Evolutionary conservation across 2,888 invertebrate genomes (phyloP), one percentile per base, ranked within the genome.

Genomic region (Drosophila rellima): DNA sequence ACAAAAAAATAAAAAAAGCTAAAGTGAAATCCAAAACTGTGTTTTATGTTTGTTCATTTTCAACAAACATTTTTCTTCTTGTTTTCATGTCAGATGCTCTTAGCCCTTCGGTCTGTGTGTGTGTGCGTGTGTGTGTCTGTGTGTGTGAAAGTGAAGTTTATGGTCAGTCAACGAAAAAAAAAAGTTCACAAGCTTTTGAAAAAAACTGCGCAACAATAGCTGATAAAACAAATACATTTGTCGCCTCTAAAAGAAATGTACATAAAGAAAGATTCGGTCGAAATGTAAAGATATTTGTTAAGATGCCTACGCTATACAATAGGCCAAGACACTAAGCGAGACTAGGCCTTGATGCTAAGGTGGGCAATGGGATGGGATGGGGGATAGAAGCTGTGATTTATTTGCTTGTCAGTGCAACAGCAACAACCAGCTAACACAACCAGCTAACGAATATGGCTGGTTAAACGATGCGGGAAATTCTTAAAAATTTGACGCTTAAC

Each of bases 391-490:
- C 77, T 48, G 86, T 84, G 88, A 84, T 84, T 84, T 88, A 88
- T 84, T 88, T 88, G 88, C 78, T 85, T 84, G 84, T 88, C 84
- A 81, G 82, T 78, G 78, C 79, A 77, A 74, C 75, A 73, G 63
- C 82, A 74, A 80, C 73, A 80, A 64, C 75, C 55, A 55, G 42
- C 54, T 31, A 63, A 61, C 60, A 77, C 42, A 37, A 23, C 37
- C 37, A 70, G 74, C 78, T 64, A 75, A 75, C 75, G 78, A 75
- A 75, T 75, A 75, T 81, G 79, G 82, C 71, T 87, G 84, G 78
- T 82, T 88, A 84, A 84, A 78, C 84, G 84, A 84, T 84, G 84
- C 84, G 84, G 88, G 84, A 84, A 84, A 88, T 88, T 84, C 88
- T 85, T 70, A 67, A 70, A 76, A 80, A 79, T 83, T 83, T 83